Percentiles rank a stretch among this genome's conserved stretches.
Conservation (phyloP, 2,888 invertebrate species). For the Clepsis dumicolana region DNA sequence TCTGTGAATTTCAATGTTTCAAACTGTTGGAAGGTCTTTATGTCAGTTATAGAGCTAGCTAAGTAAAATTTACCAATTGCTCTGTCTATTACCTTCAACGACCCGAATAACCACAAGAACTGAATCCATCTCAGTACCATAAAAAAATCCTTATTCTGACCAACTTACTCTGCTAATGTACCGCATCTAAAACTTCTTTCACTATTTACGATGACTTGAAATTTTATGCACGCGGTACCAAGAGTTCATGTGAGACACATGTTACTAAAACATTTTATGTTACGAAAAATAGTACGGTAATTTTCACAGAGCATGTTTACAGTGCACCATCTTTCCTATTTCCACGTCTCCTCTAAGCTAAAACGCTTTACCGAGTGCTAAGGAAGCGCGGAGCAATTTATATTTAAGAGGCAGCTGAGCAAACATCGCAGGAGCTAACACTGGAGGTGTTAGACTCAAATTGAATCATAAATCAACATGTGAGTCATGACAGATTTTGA, state of each 20-base stretch:
- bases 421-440: constrained; percentile 29
- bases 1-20: too few relatives aligned
- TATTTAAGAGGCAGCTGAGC: constrained; percentile 40
- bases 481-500: constrained; percentile 20
- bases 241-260: neutral
- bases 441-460: constrained; percentile 33
- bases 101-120: too few relatives aligned
- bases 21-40: too few relatives aligned
- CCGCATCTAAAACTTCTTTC: too few relatives aligned
- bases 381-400: constrained; percentile 39
- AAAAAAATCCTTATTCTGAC: too few relatives aligned
- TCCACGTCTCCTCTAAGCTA: constrained; percentile 1
- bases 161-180: too few relatives aligned
- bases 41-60: too few relatives aligned
- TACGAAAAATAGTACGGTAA: neutral
- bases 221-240: too few relatives aligned
- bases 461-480: constrained; percentile 37
- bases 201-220: too few relatives aligned
- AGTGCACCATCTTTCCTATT: constrained; percentile 16
- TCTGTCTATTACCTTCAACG: too few relatives aligned
- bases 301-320: constrained; percentile 6
- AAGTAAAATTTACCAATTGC: too few relatives aligned
- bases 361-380: constrained; percentile 14
- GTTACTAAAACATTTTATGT: neutral
- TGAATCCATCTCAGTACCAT: too few relatives aligned